Evolutionary conservation across 64 coral and sea anemone species (phyloP).

Genomic region (Anthopleura sola): DNA sequence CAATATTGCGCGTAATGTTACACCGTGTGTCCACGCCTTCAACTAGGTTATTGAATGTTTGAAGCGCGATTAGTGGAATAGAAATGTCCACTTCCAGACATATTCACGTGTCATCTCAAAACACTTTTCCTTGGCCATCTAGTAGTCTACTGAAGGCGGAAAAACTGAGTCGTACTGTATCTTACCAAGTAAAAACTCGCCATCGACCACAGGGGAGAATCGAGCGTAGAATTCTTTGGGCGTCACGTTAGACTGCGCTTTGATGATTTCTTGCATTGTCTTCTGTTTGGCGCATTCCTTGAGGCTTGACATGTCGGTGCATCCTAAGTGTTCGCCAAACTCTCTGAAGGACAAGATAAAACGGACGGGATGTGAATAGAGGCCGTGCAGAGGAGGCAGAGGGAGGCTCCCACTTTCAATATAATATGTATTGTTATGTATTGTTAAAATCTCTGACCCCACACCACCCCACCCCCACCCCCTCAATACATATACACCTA

Average conservation of each 20-base stretch:
- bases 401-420: too few species aligned
- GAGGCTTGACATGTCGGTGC: background rate
- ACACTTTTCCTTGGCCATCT: too few species aligned
- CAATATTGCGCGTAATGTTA: too few species aligned
- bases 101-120: too few species aligned
- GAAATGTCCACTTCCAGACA: too few species aligned
- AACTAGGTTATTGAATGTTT: too few species aligned
- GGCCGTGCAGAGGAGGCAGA: background rate
- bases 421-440: too few species aligned
- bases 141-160: background rate
- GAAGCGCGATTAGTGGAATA: too few species aligned
- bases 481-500: too few species aligned
- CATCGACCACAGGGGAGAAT: background rate
- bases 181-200: constrained; percentile 1
- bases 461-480: too few species aligned
- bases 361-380: background rate
- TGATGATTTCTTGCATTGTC: background rate
- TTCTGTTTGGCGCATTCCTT: background rate
- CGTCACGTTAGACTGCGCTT: background rate
- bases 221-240: background rate
- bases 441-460: too few species aligned
- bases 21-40: too few species aligned
- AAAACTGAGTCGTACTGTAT: background rate
- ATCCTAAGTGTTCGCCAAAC: background rate
- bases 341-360: background rate